Evolutionary conservation across 2,113 vertebrate genomes (phyloP), one percentile per base, ranked within the genome.

Genomic region (Pygoscelis adeliae): DNA sequence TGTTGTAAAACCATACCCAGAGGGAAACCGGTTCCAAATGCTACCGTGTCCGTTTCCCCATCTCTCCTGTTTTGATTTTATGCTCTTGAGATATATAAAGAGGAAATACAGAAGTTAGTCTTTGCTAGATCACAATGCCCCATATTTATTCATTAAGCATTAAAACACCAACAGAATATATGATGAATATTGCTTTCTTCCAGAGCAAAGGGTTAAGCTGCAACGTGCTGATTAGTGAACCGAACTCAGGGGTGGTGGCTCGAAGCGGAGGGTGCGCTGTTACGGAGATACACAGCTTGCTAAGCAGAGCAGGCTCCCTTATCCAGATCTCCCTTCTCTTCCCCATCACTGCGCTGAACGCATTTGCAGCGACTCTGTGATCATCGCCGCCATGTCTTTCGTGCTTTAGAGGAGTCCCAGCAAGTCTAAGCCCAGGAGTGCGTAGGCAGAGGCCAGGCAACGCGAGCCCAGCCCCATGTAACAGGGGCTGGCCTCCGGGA

Each of bases 91-190:
- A 69, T 25, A 78, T 14, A 58, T 8, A 15, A 89, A 87, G 73
- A 93, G 46, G 58, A 92, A 92, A 88, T 32, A 56, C 25, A 76
- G 27, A 85, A 66, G 55, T 90, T 80, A 69, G 20, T n/a, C 42
- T 88, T 86, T 70, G 26, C n/a, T 83, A 52, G 67, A 77, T 71
- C 22, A 13, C 88, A 96, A 93, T 55, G n/a, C 16, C 23, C 67
- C 6, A 0, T 59, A 46, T 97, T 96, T 97, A 94, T 91, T 97
- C 66, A 73, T 89, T 76, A 91, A 70, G 32, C 74, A 62, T 50
- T 69, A 65, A 69, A 89, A 55, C 36, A 53, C 38, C 46, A 65
- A 29, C 40, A 77, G 74, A 93, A 88, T 77, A 62, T 26, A 62
- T 17, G 32, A 88, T 13, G 44, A 87, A 22, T 82, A 85, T 66